Percentiles rank a stretch among this genome's conserved stretches.
phyloP scores from a whole-genome alignment of 1,140 invertebrate species.

The Latrodectus geometricus region DNA sequence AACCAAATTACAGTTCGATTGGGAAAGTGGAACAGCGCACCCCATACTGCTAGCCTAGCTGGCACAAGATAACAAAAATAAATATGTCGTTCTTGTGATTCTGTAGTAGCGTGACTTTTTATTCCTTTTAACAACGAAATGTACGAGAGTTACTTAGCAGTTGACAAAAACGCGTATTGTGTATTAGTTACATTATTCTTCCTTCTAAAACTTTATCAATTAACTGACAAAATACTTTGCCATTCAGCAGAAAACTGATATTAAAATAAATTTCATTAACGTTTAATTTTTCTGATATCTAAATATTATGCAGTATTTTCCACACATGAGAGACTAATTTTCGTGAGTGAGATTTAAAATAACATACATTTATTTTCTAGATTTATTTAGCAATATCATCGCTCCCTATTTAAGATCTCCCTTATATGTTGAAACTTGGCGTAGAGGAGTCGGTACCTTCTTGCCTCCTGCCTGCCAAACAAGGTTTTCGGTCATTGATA shows the following conservation, averaged over 20 bases:
- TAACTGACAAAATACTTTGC: not conserved
- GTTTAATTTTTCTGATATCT: not conserved
- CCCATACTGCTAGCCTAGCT: too few relatives aligned
- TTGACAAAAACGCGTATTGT: too few relatives aligned
- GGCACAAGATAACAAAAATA: too few relatives aligned
- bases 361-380: constrained; percentile 69
- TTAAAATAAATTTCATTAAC: not conserved
- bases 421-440: constrained; percentile 88
- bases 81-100: too few relatives aligned
- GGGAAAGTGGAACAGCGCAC: too few relatives aligned
- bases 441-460: constrained; percentile 78
- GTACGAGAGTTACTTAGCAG: too few relatives aligned
- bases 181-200: not conserved
- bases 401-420: constrained; percentile 78
- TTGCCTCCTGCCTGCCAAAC: constrained; percentile 67
- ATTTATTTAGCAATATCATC: constrained; percentile 85
- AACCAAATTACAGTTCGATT: too few relatives aligned
- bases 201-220: not conserved
- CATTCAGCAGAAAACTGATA: not conserved
- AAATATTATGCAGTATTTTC: too few relatives aligned
- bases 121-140: too few relatives aligned
- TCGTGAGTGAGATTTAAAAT: too few relatives aligned
- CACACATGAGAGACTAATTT: too few relatives aligned
- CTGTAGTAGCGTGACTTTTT: too few relatives aligned
- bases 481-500: constrained; percentile 66